Evolutionary conservation across 1,140 invertebrate genomes (phyloP).

Genomic region (Aplysia californica): DNA sequence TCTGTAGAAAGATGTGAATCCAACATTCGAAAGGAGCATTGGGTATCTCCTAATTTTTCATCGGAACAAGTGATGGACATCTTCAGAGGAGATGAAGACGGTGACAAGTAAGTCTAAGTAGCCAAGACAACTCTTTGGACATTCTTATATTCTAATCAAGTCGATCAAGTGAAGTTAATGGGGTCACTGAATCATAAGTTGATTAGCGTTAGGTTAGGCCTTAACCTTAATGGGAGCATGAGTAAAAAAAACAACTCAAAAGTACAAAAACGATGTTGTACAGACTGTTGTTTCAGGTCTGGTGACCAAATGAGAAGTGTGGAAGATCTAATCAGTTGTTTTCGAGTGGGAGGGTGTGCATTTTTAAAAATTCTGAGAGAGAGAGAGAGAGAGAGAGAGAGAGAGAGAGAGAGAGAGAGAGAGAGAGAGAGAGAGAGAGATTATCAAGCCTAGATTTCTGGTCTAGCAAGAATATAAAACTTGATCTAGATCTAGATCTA

Average conservation of each 20-base stretch:
- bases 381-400: too few species aligned
- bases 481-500: too few species aligned
- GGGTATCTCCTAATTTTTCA: constrained; percentile 15
- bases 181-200: not conserved
- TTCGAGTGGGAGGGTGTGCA: too few species aligned
- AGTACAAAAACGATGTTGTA: not conserved
- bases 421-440: too few species aligned
- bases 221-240: not conserved
- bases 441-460: too few species aligned
- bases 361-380: too few species aligned
- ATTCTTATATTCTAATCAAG: not conserved
- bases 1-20: not conserved
- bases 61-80: constrained; percentile 11
- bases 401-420: too few species aligned
- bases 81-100: constrained; percentile 26
- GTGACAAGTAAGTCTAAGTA: constrained; percentile 15
- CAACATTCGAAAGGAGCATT: not conserved
- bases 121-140: not conserved
- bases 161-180: not conserved
- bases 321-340: too few species aligned
- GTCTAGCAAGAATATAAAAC: too few species aligned
- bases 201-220: not conserved
- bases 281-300: not conserved
- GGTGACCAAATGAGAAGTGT: too few species aligned
- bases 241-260: not conserved